Conservation (phyloP, 2,888 invertebrate species). For the Hydropsyche betteni region DNA sequence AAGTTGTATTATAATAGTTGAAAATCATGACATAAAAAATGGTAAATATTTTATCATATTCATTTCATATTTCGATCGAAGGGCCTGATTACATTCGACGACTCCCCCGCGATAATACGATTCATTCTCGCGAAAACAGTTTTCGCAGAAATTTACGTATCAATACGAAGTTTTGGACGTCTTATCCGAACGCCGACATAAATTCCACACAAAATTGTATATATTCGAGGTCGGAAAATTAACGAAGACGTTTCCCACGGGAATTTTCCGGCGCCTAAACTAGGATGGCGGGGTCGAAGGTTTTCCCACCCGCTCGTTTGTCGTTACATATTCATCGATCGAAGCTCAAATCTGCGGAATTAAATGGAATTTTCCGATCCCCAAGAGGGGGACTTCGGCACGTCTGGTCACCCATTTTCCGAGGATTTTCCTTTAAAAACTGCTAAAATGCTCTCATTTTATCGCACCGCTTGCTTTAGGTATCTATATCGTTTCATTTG, state of each 20-base stretch:
- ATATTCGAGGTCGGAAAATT: constrained; percentile 1
- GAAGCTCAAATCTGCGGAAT: constrained; percentile 34
- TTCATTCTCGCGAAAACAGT: too few species aligned
- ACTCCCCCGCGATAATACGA: too few species aligned
- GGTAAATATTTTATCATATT: too few species aligned
- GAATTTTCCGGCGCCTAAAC: constrained; percentile 4
- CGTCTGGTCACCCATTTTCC: constrained; percentile 43
- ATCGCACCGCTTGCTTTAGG: too few species aligned
- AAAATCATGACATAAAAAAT: too few species aligned
- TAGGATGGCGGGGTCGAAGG: background rate
- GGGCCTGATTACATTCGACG: too few species aligned
- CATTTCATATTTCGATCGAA: too few species aligned
- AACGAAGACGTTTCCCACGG: background rate
- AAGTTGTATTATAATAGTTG: too few species aligned
- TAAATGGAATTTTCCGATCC: constrained; percentile 38
- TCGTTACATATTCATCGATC: constrained; percentile 48
- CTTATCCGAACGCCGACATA: too few species aligned
- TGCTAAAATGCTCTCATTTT: background rate
- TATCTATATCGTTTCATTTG: constrained; percentile 3
- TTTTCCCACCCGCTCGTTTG: constrained; percentile 35
- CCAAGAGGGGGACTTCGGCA: constrained; percentile 32
- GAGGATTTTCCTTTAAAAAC: constrained; percentile 29
- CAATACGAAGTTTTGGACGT: too few species aligned
- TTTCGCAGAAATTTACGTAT: too few species aligned
- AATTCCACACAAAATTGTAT: too few species aligned